A percentile compares a stretch with the other conserved stretches of the same genome.
phyloP scores from a whole-genome alignment of 1,140 invertebrate genomes.

The Cydia splendana region DNA sequence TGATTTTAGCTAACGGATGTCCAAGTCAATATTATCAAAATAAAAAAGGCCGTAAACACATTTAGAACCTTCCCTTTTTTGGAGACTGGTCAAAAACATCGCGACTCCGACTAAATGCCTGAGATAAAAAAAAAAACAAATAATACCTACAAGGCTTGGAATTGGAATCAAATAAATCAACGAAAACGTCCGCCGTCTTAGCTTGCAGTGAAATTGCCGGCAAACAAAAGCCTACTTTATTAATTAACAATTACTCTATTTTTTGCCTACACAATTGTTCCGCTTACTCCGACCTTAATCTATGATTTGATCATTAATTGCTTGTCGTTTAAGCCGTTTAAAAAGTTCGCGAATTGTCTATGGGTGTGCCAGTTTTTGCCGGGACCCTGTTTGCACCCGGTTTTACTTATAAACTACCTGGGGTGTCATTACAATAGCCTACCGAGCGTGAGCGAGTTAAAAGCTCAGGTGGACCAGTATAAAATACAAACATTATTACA shows the following conservation, averaged over 20 bases:
- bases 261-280: constrained; percentile 8
- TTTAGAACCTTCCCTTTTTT: too few species aligned
- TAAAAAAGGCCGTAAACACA: too few species aligned
- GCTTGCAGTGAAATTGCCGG: not conserved
- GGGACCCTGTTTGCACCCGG: constrained; percentile 5
- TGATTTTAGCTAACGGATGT: too few species aligned
- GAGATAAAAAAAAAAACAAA: too few species aligned
- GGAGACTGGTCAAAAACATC: too few species aligned
- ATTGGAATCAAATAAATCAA: not conserved
- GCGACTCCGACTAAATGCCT: too few species aligned
- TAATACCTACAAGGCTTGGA: too few species aligned
- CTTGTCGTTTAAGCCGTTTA: constrained; percentile 20
- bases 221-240: constrained; percentile 20
- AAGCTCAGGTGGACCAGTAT: not conserved
- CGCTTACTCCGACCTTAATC: constrained; percentile 9
- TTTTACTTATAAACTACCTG: constrained; percentile 25
- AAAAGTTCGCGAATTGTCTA: constrained; percentile 21
- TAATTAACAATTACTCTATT: constrained; percentile 27
- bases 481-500: not conserved
- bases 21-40: too few species aligned
- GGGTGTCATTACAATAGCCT: not conserved
- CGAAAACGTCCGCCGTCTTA: not conserved
- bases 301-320: constrained; percentile 13
- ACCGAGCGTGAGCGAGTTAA: not conserved
- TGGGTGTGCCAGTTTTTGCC: constrained; percentile 17